A percentile compares a stretch with the other conserved stretches of the same genome.
phyloP scores from a whole-genome alignment of 64 coral and sea anemone species.

The Acropora tenuis region DNA sequence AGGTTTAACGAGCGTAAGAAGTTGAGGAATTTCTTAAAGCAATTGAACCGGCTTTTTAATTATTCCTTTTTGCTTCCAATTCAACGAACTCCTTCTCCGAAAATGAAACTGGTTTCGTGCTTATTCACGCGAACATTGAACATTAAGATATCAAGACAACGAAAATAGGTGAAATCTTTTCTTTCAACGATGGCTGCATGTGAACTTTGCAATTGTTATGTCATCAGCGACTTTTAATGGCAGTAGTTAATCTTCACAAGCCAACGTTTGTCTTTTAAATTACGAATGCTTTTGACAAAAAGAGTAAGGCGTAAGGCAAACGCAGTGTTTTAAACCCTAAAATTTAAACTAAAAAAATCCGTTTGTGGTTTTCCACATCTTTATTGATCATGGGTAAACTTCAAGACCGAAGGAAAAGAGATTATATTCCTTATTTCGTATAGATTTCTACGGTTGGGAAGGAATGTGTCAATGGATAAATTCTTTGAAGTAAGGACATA shows the following conservation, averaged over 20 bases:
- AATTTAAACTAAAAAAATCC: too few species aligned
- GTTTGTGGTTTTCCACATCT: neutral
- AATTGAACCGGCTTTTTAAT: too few species aligned
- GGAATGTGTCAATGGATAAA: neutral
- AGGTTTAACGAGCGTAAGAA: neutral
- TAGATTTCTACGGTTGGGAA: neutral
- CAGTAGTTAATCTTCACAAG: neutral
- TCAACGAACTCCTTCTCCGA: neutral
- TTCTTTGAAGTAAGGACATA: neutral
- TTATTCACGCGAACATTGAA: conserved; percentile 2
- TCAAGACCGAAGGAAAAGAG: neutral
- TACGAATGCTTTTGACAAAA: too few species aligned
- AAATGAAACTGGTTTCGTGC: neutral
- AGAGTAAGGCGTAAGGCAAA: too few species aligned
- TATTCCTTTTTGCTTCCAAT: too few species aligned
- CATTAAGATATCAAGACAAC: neutral
- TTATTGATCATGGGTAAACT: neutral
- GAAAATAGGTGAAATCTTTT: neutral
- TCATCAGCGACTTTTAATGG: neutral
- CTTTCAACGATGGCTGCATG: too few species aligned
- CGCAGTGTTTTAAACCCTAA: too few species aligned
- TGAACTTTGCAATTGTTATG: too few species aligned
- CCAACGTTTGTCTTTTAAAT: too few species aligned
- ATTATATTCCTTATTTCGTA: neutral
- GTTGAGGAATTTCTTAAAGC: too few species aligned